These are phyloP conservation scores for Vireo griseus DNA, from an alignment of 2,797 vertebrate species.

Conservation along the genomic window DNA sequence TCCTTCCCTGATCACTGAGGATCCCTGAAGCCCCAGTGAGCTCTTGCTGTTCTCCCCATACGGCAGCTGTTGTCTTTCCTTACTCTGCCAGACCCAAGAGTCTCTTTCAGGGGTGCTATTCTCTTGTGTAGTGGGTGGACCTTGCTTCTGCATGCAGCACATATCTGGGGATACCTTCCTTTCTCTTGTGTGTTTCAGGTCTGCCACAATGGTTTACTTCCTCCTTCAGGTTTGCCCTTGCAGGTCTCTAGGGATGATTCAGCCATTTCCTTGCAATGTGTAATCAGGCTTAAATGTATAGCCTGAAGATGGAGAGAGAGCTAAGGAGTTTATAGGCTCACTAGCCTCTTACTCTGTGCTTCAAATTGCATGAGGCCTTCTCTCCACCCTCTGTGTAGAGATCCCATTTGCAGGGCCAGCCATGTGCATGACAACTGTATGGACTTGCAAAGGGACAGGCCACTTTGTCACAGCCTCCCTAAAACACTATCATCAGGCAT, in stretches of 20 bases:
- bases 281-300: not conserved
- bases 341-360: not conserved
- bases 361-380: not conserved
- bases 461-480: not conserved
- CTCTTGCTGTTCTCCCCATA: not conserved
- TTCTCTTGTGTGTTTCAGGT: not conserved
- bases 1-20: not conserved
- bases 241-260: not conserved
- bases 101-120: not conserved
- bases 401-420: not conserved
- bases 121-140: not conserved
- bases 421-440: not conserved
- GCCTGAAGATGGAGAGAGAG: not conserved
- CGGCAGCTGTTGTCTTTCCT: not conserved
- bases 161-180: not conserved
- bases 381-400: not conserved
- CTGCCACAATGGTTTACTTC: not conserved
- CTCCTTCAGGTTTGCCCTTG: not conserved
- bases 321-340: not conserved
- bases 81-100: not conserved
- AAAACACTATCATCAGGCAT: not conserved
- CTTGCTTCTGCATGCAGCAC: not conserved
- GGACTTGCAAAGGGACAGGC: not conserved
- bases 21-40: not conserved
- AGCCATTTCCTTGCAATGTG: not conserved